Base-by-base conservation (phyloP, 2,113 vertebrate species). In the Dicerorhinus sumatrensis region DNA sequence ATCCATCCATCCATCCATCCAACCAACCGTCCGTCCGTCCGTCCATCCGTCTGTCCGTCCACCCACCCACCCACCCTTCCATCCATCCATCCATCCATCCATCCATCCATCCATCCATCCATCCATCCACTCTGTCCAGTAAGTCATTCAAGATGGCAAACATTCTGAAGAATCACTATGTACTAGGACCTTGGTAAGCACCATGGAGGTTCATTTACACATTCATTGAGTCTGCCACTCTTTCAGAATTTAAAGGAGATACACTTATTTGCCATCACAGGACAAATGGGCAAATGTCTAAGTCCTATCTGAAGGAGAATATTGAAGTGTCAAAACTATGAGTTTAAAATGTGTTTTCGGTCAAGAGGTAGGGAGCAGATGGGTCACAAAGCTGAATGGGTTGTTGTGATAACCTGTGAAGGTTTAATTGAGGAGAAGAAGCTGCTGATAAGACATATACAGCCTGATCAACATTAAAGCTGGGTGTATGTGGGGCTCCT, bases 201-300 rank as follows among this genome's bases (percentile, higher is more conserved):
- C 60, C 51, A 75, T 25, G 6, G 65, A 73, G 51, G 39, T 70
- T 90, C 46, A 82, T 76, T 81, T 67, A 77, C 46, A 67, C 23
- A 76, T 73, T 86, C 67, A 76, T 33, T 80, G 33, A 95, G 82
- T 87, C 60, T 87, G 58, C 29, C 8, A 51, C 17, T 67, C 46
- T 91, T 93, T 84, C 58, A 84, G 56, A 79, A 87, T 76, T 87
- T 77, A 62, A 82, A 56, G 60, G 51, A 91, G 67, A 76, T 4
- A 1, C 29, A 82, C 8, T 73, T 63, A 84, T 31, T 86, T 62
- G 75, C 23, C 39, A 76, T 75, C 86, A 91, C 27, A 86, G 86
- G 46, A 48, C 54, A 91, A 86, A 29, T 54, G 67, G 17, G 39
- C 5, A 86, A 63, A 87, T 70, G 56, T 36, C 81, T 82, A 65